Base-by-base conservation (phyloP, 2,797 vertebrate genomes). In the Coreius guichenoti region DNA sequence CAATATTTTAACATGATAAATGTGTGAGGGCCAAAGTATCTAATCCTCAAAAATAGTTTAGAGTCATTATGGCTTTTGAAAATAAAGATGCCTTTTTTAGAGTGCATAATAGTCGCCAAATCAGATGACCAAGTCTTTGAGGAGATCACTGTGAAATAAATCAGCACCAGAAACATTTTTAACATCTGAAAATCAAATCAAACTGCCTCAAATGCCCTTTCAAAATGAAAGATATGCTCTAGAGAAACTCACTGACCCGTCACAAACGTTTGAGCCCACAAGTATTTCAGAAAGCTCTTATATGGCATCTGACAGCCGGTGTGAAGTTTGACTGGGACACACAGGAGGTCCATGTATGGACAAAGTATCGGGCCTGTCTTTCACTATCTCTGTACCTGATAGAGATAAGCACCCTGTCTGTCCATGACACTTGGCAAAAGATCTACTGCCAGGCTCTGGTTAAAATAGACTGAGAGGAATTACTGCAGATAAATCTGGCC, bases 311-410 rank as follows among this genome's bases (percentile, higher is more conserved):
- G 45, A 80, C 1, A 1, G 76, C 76, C 17, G 2, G n/a, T 45
- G 76, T 45, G 29, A 67, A 67, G 43, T 65, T 49, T 31, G 78
- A 67, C 78, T 29, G 29, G 43, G 76, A 80, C 78, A 69, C 39
- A 14, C 39, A 8, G 43, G 29, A 69, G 45, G 4, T 2, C 79
- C 65, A 81, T 81, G 65, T 81, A 51, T 81, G 79, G 79, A n/a
- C 47, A 81, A 51, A 69, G 79, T 26, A 26, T 69, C 65, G 0
- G 23, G 65, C 17, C 39, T 63, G 76, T 63, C 58, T 79, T 79
- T 79, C 77, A 31, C 26, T 65, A 79, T 79, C 39, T 65, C 58
- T 79, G 39, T 21, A 79, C 77, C 78, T 81, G 65, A 72, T 81
- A 72, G 23, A 73, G 68, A 82, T 43, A 82, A 61, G 68, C 33